Evolutionary conservation across 2,113 vertebrate genomes (phyloP), one percentile per base, ranked within the genome.

Genomic region (Hirundichthys speculiger): DNA sequence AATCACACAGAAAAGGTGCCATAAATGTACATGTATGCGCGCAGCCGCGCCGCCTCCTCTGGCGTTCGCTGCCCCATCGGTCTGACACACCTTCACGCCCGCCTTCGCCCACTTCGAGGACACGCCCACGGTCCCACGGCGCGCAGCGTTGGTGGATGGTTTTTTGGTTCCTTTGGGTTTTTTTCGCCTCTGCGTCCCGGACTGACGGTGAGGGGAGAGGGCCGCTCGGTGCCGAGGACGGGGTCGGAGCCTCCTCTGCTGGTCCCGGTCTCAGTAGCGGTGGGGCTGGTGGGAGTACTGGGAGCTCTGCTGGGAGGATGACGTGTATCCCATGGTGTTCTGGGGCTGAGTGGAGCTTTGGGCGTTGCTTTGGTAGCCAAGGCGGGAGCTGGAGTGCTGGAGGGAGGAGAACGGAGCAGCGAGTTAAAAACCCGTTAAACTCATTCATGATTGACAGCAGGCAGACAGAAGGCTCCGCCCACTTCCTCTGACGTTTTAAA

Each of bases 311-410:
- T 99, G 97, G 88, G 96, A 95, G 0, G 96, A 95, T 0, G 97
- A 94, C 4, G 96, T 94, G 87, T 98, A 98, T 89, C 97, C 96
- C 86, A 98, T 93, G 73, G 95, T 94, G 92, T 92, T 94, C 93
- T 99, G 96, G 83, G 98, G 93, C 92, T 99, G 98, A 68, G 94
- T 93, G 84, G 96, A 93, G 86, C 96, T 95, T 93, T 98, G 96
- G 91, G 96, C 92, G 67, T 93, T 98, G 95, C 96, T 98, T 95
- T 99, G 98, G 95, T 98, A 99, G 93, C 94, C 95, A 88, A 97
- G 95, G 86, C 97, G 96, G 9, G 96, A 95, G 82, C 94, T 88
- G 87, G 97, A 95, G 93, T 98, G 97, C 98, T 99, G 87, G 30
- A 0, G 43, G 8, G 51, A 24, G 6, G 58, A 42, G 85, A 21